phyloP scores from a whole-genome alignment of 2,888 invertebrate genomes.

The Hypolimnas misippus region DNA sequence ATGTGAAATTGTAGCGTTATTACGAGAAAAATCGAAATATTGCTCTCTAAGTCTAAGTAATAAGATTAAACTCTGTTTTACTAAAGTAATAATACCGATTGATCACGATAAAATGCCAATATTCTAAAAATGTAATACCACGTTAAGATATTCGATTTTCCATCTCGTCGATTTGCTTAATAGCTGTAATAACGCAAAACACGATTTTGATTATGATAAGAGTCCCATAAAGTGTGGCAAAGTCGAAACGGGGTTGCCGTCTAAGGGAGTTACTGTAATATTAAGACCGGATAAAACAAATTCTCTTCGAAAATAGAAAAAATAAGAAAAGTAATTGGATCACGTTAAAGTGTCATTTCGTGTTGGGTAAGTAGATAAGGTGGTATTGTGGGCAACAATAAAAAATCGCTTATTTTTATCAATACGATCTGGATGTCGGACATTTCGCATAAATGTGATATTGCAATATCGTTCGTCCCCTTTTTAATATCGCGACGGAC shows the following conservation, averaged over 20 bases:
- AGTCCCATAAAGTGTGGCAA: constrained; percentile 47
- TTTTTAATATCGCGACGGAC: constrained; percentile 84
- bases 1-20: constrained; percentile 69
- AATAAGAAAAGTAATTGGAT: constrained; percentile 36
- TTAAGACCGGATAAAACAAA: constrained; percentile 33
- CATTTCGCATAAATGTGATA: constrained; percentile 84
- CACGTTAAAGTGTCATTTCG: constrained; percentile 30
- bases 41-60: constrained; percentile 5
- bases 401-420: constrained; percentile 84
- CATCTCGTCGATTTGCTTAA: constrained; percentile 64
- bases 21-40: constrained; percentile 59
- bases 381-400: constrained; percentile 74
- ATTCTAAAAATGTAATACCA: constrained; percentile 41
- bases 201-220: constrained; percentile 71
- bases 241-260: constrained; percentile 33
- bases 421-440: constrained; percentile 83
- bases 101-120: constrained; percentile 15
- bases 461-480: constrained; percentile 84
- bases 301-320: constrained; percentile 35
- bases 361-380: constrained; percentile 31
- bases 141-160: constrained; percentile 61
- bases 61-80: not conserved
- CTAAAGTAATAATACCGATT: not conserved
- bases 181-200: constrained; percentile 66
- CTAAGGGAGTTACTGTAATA: constrained; percentile 32